Evolutionary conservation across 1,140 invertebrate genomes (phyloP).

Genomic region (Sarcophaga bullata): DNA sequence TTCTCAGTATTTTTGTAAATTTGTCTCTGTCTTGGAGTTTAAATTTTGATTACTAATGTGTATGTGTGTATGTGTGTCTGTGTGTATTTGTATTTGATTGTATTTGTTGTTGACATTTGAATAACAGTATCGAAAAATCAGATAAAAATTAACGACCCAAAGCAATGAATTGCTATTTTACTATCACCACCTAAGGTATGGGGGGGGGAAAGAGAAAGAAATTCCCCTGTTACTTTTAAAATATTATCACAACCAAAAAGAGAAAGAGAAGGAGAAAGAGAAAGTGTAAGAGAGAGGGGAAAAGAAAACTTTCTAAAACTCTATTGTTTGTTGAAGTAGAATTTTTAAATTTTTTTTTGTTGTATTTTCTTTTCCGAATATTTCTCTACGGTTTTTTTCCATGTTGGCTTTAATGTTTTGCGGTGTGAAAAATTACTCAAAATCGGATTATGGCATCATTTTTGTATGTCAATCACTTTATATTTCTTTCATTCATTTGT

Average conservation of each 20-base stretch:
- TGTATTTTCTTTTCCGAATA: conserved; percentile 10
- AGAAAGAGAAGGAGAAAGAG: background rate
- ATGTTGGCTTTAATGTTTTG: background rate
- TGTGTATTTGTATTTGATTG: background rate
- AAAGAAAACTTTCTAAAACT: background rate
- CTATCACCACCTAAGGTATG: background rate
- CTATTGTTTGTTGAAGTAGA: background rate
- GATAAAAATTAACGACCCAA: conserved; percentile 35
- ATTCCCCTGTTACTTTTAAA: background rate
- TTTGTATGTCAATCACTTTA: conserved; percentile 38
- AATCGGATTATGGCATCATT: conserved; percentile 41
- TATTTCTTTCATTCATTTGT: background rate
- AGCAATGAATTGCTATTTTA: conserved; percentile 29
- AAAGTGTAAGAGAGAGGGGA: background rate
- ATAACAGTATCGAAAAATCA: conserved; percentile 31
- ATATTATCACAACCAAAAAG: no score
- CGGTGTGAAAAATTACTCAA: conserved; percentile 31
- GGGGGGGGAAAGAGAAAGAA: background rate
- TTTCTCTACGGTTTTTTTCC: background rate
- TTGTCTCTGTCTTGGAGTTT: no score
- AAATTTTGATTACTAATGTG: background rate
- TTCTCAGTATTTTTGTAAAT: no score
- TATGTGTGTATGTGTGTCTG: background rate
- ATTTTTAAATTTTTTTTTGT: background rate
- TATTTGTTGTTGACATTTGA: conserved; percentile 33